Percentiles rank a stretch among this genome's conserved stretches.
Evolutionary conservation across 2,888 invertebrate genomes (phyloP).

Genomic region (Rhorus exstirpatorius): DNA sequence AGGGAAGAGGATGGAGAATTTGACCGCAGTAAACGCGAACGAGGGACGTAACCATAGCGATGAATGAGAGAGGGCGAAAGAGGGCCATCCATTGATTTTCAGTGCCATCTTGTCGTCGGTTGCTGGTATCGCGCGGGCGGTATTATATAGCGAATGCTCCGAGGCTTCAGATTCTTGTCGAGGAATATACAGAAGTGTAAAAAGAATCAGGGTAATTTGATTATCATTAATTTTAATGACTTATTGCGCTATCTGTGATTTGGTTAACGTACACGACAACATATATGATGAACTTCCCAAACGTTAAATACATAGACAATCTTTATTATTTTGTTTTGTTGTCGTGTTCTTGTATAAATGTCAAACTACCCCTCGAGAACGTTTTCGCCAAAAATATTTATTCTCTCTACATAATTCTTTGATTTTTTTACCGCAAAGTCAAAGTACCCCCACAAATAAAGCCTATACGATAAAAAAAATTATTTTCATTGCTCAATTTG

Average conservation of each 20-base stretch:
- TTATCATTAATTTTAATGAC: neutral
- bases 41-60: conserved; percentile 85
- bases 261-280: too few species aligned
- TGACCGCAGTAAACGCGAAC: conserved; percentile 70
- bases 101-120: conserved; percentile 85
- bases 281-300: neutral
- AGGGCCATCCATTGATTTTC: conserved; percentile 84
- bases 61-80: conserved; percentile 78
- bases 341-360: neutral
- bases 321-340: neutral
- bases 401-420: neutral
- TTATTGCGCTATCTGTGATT: neutral
- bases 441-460: too few species aligned
- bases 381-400: neutral
- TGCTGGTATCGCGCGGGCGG: conserved; percentile 51
- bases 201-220: neutral
- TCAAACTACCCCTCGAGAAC: neutral
- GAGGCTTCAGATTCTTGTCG: conserved; percentile 73
- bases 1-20: conserved; percentile 65
- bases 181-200: conserved; percentile 60
- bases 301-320: neutral
- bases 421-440: too few species aligned
- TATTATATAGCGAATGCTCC: conserved; percentile 60
- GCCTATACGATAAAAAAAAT: too few species aligned
- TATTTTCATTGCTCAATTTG: neutral